phyloP scores from a whole-genome alignment of 1,140 invertebrate species.

The Bombus turneri region DNA sequence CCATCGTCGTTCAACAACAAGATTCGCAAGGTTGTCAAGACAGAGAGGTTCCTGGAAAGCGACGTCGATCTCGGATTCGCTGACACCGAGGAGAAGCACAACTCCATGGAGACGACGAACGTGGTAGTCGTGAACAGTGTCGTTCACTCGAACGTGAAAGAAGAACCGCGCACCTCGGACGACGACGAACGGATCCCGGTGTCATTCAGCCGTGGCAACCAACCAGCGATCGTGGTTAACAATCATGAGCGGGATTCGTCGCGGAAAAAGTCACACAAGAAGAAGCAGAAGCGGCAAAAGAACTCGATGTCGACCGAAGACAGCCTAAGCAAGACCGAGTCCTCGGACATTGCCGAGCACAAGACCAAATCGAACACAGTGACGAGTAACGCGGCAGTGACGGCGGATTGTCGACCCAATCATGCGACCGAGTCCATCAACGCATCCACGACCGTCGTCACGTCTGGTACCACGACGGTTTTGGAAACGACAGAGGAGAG shows the following conservation, averaged over 20 bases:
- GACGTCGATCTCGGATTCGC: conserved; percentile 83
- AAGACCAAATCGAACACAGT: conserved; percentile 71
- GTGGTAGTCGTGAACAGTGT: conserved; percentile 73
- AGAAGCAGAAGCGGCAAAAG: conserved; percentile 91
- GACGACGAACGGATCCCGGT: conserved; percentile 77
- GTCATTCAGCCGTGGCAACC: conserved; percentile 69
- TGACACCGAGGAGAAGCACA: conserved; percentile 82
- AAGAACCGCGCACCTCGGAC: conserved; percentile 80
- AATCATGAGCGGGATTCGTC: conserved; percentile 81
- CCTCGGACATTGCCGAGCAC: conserved; percentile 73
- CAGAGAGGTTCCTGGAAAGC: conserved; percentile 82
- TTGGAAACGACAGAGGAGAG: conserved; percentile 83
- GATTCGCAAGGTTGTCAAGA: conserved; percentile 77
- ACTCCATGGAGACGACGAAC: conserved; percentile 70
- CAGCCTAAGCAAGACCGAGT: conserved; percentile 74
- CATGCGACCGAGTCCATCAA: conserved; percentile 64
- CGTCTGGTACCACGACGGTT: conserved; percentile 74
- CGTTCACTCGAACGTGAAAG: conserved; percentile 73
- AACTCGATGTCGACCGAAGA: conserved; percentile 86
- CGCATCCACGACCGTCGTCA: conserved; percentile 47
- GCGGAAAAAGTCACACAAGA: conserved; percentile 90
- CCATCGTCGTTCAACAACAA: conserved; percentile 75
- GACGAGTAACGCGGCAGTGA: conserved; percentile 52
- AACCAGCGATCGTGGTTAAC: conserved; percentile 70
- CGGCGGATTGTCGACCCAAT: conserved; percentile 69